Evolutionary conservation across 1,140 invertebrate species (phyloP), one percentile per base, ranked within the genome.

Genomic region (Brachionus asplanchnoidis): DNA sequence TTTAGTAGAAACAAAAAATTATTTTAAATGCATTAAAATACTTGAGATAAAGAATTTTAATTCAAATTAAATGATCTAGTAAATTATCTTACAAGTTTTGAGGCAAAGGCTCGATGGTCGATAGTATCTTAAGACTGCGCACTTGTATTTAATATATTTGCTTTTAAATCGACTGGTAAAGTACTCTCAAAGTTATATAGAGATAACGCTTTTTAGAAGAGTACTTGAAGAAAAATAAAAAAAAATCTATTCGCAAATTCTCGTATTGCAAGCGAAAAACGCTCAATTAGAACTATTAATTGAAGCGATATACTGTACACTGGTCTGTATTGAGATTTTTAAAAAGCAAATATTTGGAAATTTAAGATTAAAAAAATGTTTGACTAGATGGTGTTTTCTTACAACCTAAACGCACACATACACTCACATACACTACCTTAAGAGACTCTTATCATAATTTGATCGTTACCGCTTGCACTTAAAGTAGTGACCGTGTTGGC

Each of bases 21-120:
- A 26, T 26, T 20, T 9, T 60, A 3, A 60, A 60, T 60, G 20
- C 53, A 60, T 60, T 60, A 60, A 73, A 42, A 40, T 73, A 40
- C 36, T 73, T 40, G 36, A 40, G 68, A 73, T 73, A 73, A 73
- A 73, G 20, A 73, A 73, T 42, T 40, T 77, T 77, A 77, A 77
- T 77, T 50, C 46, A 77, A 77, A 77, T 77, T 77, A 46, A 77
- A 77, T 77, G 73, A 77, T 77, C 73, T 77, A 77, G 46, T 53
- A 77, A 77, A 77, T 77, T 77, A 50, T 73, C 68, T 73, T 42
- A 42, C 17, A 20, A 42, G 17, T 40, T 40, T 73, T 44, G 32
- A 42, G 32, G 68, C 17, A 42, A 32, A 40, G 6, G 26, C 32
- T 68, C 11, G 26, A 28, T 42, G 32, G 26, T 42, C 8, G 32